phyloP scores from a whole-genome alignment of 2,888 invertebrate genomes.

The Prionchulus punctatus region DNA sequence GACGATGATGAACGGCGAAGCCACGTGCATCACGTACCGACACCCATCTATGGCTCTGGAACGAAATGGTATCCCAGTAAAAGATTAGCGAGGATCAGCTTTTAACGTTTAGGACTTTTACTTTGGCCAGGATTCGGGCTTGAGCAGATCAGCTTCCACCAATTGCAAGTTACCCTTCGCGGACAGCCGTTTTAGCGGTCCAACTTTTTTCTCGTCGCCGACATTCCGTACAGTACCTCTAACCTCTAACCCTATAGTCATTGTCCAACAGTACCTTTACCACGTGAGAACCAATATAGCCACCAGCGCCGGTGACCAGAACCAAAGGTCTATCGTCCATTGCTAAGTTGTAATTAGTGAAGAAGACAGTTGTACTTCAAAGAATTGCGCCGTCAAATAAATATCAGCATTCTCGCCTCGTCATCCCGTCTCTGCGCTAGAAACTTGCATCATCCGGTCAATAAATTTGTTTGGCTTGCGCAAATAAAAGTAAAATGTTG shows the following conservation, averaged over 20 bases:
- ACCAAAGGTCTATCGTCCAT: too few species aligned
- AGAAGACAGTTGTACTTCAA: too few species aligned
- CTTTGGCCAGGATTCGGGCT: conserved; percentile 4
- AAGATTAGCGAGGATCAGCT: too few species aligned
- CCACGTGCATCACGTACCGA: conserved; percentile 8
- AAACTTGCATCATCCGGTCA: too few species aligned
- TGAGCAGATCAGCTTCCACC: conserved; percentile 39
- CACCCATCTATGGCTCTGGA: conserved; percentile 9
- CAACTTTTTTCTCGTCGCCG: conserved; percentile 20
- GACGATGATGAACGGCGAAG: conserved; percentile 4
- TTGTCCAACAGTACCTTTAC: conserved; percentile 37
- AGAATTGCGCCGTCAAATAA: too few species aligned
- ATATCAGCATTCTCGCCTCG: too few species aligned
- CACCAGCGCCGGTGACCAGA: conserved; percentile 41
- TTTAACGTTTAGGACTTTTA: neutral
- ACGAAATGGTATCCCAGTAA: too few species aligned
- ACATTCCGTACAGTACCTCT: conserved; percentile 37
- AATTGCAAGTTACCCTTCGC: conserved; percentile 36
- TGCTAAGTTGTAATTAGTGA: too few species aligned
- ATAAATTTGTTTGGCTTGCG: too few species aligned
- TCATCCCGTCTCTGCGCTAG: too few species aligned
- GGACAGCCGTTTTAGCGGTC: conserved; percentile 16
- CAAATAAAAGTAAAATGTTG: too few species aligned
- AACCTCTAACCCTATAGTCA: conserved; percentile 39
- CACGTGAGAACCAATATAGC: conserved; percentile 40